Percentiles rank a stretch among this genome's conserved stretches.
Conservation (phyloP, 2,888 invertebrate genomes). For the Smittia aterrima region DNA sequence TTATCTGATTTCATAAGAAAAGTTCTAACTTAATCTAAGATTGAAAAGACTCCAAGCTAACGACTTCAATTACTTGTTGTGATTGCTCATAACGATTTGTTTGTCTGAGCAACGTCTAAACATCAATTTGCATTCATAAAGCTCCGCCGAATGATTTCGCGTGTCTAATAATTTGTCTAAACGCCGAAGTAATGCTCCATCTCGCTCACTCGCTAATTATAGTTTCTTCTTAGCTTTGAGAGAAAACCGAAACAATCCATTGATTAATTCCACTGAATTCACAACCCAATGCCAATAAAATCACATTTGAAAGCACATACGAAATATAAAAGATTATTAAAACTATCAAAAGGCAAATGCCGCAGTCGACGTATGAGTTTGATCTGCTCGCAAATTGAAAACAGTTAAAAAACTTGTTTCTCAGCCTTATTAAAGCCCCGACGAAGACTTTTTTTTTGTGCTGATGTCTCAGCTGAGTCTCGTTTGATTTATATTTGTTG, state of each 20-base stretch:
- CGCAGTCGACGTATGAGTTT: background rate
- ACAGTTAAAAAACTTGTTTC: background rate
- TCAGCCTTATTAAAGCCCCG: constrained; percentile 26
- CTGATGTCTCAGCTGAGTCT: constrained; percentile 23
- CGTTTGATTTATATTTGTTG: constrained; percentile 40
- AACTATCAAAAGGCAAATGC: constrained; percentile 34
- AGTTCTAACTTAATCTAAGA: background rate
- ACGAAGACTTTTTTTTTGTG: background rate
- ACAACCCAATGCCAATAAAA: constrained; percentile 20
- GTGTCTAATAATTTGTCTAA: constrained; percentile 3
- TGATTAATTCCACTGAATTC: constrained; percentile 15
- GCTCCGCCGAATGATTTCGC: background rate
- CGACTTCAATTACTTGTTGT: background rate
- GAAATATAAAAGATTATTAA: background rate
- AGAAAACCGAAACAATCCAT: background rate
- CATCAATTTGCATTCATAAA: constrained; percentile 1
- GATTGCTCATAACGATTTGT: background rate
- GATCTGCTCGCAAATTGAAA: constrained; percentile 4
- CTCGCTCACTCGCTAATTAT: constrained; percentile 6
- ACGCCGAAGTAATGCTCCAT: background rate
- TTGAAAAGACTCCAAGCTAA: background rate
- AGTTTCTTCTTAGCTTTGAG: background rate
- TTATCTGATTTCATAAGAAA: constrained; percentile 13
- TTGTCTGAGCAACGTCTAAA: constrained; percentile 4
- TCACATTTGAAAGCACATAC: constrained; percentile 18